Evolutionary conservation across 1,140 invertebrate species (phyloP), one percentile per base, ranked within the genome.

Genomic region (Ylistrum balloti): DNA sequence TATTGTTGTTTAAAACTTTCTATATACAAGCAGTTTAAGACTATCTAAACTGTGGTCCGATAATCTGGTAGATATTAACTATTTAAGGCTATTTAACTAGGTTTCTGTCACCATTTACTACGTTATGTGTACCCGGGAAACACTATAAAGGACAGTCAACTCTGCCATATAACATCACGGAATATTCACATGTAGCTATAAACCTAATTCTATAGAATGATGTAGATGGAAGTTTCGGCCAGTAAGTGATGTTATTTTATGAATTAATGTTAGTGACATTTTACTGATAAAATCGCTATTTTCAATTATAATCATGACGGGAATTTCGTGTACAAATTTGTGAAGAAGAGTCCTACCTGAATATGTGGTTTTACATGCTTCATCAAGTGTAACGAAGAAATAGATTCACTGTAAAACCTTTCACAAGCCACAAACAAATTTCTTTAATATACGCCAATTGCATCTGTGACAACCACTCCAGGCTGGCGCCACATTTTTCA

Each of bases 61-160:
- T 74, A 74, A 74, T 74, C 56, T 74, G 56, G 0, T 74, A 74
- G 56, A 74, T 74, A 74, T 74, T 74, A 74, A 74, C 56, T 17
- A 74, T 74, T 74, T 74, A 74, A n/a, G 56, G 56, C 56, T 74
- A 74, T 74, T 74, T 74, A 74, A 74, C 56, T 28, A 74, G 56
- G 15, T 17, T 74, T n/a, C 28, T 28, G 56, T 74, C 56, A 74
- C n/a, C 22, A 5, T 5, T 28, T 11, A 74, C 2, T 74, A n/a
- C 17, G 28, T 74, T 74, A 74, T 5, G 22, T 74, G n/a, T 74
- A 74, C 56, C n/a, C 17, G 28, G 22, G 1, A 74, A 74, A 74
- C 1, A 74, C n/a, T 74, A 74, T n/a, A 74, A 11, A 3, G 56
- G 56, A 17, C 56, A 74, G 0, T 74, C 56, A 74, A n/a, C 56